Conservation (phyloP, 2,888 invertebrate species). For the Drosophila trichaetosa region DNA sequence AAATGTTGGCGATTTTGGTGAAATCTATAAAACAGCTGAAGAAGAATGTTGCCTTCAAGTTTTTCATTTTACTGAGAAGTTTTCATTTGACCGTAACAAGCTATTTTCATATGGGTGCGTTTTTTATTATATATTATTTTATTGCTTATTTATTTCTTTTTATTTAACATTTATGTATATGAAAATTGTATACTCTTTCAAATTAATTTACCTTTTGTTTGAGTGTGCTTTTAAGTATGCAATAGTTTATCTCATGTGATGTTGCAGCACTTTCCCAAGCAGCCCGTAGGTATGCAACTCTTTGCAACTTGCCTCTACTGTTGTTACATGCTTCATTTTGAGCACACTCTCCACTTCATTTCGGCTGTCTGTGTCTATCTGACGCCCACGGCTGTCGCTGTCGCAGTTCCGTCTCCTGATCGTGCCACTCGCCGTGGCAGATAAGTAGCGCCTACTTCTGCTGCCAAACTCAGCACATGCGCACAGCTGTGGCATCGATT, state of each 20-base stretch:
- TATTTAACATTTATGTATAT: background rate
- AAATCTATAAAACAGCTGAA: background rate
- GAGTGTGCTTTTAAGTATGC: slow-evolving; percentile 36
- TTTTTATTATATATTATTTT: background rate
- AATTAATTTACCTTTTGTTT: background rate
- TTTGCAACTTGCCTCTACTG: background rate
- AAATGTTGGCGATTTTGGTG: background rate
- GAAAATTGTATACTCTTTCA: background rate
- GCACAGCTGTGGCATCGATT: slow-evolving; percentile 36
- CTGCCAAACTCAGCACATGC: slow-evolving; percentile 50
- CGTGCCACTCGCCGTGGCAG: slow-evolving; percentile 69
- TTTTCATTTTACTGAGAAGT: background rate
- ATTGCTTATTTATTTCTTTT: too few relatives aligned
- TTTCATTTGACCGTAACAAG: background rate
- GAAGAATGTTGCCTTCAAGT: background rate
- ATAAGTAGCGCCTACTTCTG: slow-evolving; percentile 46
- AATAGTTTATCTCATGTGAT: background rate
- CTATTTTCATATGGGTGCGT: background rate
- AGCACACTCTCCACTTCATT: background rate
- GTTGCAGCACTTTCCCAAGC: background rate
- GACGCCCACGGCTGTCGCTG: slow-evolving; percentile 36
- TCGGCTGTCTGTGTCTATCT: slow-evolving; percentile 3
- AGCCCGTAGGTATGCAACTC: slow-evolving; percentile 42
- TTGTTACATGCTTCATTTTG: slow-evolving; percentile 13
- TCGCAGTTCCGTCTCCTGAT: slow-evolving; percentile 54